These are phyloP conservation scores for Lycodopsis pacificus DNA, from an alignment of 2,797 vertebrate species.

Conservation along the genomic window DNA sequence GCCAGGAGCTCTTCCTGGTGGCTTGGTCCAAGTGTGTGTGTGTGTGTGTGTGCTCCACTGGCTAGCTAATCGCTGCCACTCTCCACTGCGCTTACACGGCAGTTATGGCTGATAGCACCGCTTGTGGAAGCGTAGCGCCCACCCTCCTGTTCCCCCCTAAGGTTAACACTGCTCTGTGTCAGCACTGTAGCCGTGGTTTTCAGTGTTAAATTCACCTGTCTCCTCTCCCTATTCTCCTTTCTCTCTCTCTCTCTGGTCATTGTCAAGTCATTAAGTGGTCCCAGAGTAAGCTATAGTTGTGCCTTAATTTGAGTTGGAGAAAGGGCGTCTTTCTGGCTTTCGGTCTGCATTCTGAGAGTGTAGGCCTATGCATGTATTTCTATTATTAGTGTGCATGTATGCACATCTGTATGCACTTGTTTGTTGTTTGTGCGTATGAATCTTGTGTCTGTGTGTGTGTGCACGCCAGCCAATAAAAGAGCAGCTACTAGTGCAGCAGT, in stretches of 20 bases:
- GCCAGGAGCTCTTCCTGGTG: no score
- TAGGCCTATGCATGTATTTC: not conserved
- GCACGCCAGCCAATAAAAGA: conserved; percentile 25
- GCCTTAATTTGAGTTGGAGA: conserved; percentile 38
- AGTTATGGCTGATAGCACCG: not conserved
- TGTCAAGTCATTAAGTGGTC: conserved; percentile 42
- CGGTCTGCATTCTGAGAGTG: not conserved
- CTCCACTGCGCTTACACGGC: no score
- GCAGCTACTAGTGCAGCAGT: conserved; percentile 6
- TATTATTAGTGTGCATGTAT: not conserved
- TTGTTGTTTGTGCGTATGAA: not conserved
- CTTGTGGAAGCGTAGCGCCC: not conserved
- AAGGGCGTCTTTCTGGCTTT: conserved; percentile 14
- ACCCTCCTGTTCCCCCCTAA: no score
- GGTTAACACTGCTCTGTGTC: not conserved
- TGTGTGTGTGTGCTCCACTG: not conserved
- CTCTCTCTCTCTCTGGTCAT: conserved; percentile 7
- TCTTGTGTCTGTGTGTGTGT: not conserved
- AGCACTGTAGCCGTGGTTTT: no score
- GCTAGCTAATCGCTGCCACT: not conserved
- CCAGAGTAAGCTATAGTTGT: conserved; percentile 29
- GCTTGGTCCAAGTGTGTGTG: no score
- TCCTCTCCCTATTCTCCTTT: not conserved
- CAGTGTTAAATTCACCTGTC: conserved; percentile 22
- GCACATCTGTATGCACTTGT: not conserved